Evolutionary conservation across 2,888 invertebrate genomes (phyloP).

Genomic region (Craniophora ligustri): DNA sequence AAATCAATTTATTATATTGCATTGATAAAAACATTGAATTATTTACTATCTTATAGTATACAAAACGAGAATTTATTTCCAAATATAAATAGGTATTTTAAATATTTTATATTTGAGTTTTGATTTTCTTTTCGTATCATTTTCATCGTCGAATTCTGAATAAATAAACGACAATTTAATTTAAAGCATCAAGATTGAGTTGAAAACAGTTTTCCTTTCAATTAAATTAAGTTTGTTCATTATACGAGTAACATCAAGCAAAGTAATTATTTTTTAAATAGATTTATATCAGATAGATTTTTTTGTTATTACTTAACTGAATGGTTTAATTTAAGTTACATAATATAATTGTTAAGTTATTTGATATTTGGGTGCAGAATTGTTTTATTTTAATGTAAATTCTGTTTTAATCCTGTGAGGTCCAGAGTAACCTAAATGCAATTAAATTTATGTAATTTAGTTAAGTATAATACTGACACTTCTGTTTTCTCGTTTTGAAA

Average conservation of each 20-base stretch:
- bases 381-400: too few relatives aligned
- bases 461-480: too few relatives aligned
- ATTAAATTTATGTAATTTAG: too few relatives aligned
- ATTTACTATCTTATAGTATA: neutral
- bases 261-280: conserved; percentile 9
- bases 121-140: neutral
- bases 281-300: conserved; percentile 1
- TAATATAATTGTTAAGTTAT: too few relatives aligned
- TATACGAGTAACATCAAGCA: conserved; percentile 10
- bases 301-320: neutral
- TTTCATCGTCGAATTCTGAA: neutral
- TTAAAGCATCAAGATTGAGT: conserved; percentile 14
- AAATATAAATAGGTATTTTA: neutral
- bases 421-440: too few relatives aligned
- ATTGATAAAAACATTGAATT: neutral
- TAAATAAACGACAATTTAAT: conserved; percentile 22
- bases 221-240: conserved; percentile 16
- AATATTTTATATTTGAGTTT: conserved; percentile 6
- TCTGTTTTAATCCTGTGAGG: too few relatives aligned
- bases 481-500: too few relatives aligned
- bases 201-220: neutral
- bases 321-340: neutral
- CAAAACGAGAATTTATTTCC: neutral
- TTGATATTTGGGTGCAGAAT: too few relatives aligned
- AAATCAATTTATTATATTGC: too few relatives aligned